A percentile compares a stretch with the other conserved stretches of the same genome.
These are phyloP conservation scores for Pseudomyrmex sp. DNA, from an alignment of 1,140 invertebrate genomes.

Conservation along the genomic window DNA sequence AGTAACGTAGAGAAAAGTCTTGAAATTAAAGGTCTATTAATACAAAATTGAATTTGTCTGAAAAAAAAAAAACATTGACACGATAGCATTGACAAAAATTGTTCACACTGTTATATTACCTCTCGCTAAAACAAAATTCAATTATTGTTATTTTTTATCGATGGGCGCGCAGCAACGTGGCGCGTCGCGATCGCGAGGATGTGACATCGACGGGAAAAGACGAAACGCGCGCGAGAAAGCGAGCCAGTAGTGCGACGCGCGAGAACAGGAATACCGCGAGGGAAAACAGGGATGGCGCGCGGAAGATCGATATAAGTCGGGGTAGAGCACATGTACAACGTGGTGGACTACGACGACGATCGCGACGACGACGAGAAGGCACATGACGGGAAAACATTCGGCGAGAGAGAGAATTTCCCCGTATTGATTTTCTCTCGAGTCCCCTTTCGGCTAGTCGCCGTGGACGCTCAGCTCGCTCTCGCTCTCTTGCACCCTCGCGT, in stretches of 20 bases:
- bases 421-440: slow-evolving; percentile 77
- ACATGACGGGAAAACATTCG: slow-evolving; percentile 64
- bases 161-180: background rate
- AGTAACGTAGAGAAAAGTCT: too few species aligned
- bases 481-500: background rate
- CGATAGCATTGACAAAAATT: too few species aligned
- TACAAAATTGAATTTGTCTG: too few species aligned
- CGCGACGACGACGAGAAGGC: slow-evolving; percentile 7
- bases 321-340: slow-evolving; percentile 56
- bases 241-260: background rate
- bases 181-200: slow-evolving; percentile 1
- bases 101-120: too few species aligned
- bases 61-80: too few species aligned
- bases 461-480: slow-evolving; percentile 47
- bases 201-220: background rate
- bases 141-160: background rate
- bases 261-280: background rate
- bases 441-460: slow-evolving; percentile 51
- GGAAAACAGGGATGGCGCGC: background rate
- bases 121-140: background rate
- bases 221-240: slow-evolving; percentile 48
- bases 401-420: slow-evolving; percentile 69
- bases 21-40: too few species aligned
- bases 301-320: slow-evolving; percentile 65
- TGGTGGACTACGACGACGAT: background rate